Evolutionary conservation across 2,113 vertebrate species (phyloP).

Genomic region (Neolamprologus hecqui): DNA sequence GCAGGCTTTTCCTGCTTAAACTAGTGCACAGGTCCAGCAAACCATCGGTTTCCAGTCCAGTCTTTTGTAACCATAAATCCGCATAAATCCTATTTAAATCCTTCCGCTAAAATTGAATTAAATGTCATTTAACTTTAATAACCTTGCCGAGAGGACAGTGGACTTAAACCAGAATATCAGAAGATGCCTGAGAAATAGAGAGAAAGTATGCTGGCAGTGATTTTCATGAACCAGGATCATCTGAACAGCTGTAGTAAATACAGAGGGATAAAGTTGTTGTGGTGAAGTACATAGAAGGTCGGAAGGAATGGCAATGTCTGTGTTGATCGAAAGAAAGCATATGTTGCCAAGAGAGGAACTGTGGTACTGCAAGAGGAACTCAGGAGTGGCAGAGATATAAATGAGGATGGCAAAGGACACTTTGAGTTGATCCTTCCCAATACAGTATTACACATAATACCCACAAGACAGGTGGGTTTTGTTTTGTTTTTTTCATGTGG

Average conservation of each 20-base stretch:
- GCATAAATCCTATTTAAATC: neutral
- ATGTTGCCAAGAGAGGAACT: neutral
- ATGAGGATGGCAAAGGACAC: neutral
- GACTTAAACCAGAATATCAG: neutral
- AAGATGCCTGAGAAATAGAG: neutral
- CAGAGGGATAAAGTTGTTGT: neutral
- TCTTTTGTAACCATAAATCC: neutral
- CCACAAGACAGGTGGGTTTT: neutral
- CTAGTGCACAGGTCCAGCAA: neutral
- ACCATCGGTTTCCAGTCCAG: neutral
- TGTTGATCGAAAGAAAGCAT: neutral
- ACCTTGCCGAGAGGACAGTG: neutral
- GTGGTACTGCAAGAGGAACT: neutral
- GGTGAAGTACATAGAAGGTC: neutral
- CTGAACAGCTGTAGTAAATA: neutral
- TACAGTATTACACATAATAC: neutral
- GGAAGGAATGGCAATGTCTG: neutral
- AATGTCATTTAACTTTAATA: neutral
- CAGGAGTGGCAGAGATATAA: neutral
- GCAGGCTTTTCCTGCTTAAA: neutral
- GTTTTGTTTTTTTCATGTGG: neutral
- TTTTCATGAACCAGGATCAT: neutral
- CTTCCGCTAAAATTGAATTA: neutral
- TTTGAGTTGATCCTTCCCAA: neutral
- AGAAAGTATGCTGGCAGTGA: neutral